Conservation (phyloP, 2,888 invertebrate species). For the Epinotia demarniana region DNA sequence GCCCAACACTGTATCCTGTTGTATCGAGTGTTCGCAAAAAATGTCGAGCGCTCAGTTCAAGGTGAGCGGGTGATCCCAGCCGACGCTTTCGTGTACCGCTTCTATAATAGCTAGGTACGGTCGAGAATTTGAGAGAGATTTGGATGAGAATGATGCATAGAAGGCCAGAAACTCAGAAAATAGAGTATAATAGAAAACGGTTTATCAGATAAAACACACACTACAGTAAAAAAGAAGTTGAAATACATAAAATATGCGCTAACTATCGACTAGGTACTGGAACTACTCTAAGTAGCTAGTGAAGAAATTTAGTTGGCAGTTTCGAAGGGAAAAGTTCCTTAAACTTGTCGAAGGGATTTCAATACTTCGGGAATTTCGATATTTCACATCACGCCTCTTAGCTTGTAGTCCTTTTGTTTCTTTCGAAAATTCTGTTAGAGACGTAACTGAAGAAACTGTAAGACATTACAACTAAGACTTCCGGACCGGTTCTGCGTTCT, state of each 20-base stretch:
- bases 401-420: background rate
- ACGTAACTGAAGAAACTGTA: background rate
- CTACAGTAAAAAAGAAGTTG: too few species aligned
- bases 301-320: background rate
- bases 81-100: slow-evolving; percentile 48
- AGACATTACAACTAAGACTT: background rate
- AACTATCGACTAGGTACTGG: background rate
- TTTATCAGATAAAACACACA: too few species aligned
- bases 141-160: background rate
- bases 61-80: slow-evolving; percentile 77
- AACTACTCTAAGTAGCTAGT: background rate
- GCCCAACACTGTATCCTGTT: slow-evolving; percentile 76
- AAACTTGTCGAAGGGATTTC: background rate
- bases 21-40: slow-evolving; percentile 73
- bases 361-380: background rate
- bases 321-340: background rate
- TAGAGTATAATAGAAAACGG: background rate
- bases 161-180: background rate
- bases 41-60: slow-evolving; percentile 79
- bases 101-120: slow-evolving; percentile 27
- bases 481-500: slow-evolving; percentile 7
- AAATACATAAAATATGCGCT: too few species aligned
- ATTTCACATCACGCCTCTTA: background rate
- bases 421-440: background rate
- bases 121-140: slow-evolving; percentile 14